phyloP scores from a whole-genome alignment of 2,888 invertebrate species.

The Elegia similella region DNA sequence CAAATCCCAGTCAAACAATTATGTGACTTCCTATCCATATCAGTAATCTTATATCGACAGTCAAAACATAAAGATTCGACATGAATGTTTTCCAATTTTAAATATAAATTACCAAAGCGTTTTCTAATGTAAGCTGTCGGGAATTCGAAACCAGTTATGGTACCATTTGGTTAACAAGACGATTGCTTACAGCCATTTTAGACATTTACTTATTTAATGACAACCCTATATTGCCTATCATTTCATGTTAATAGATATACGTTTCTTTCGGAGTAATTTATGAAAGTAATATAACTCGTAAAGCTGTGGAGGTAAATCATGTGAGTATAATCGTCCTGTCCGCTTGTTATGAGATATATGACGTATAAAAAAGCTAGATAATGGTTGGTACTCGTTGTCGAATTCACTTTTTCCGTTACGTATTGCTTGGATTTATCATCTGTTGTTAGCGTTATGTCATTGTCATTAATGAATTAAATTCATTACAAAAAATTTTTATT shows the following conservation, averaged over 20 bases:
- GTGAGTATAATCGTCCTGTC: constrained; percentile 11
- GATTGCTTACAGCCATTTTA: constrained; percentile 45
- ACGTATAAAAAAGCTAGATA: constrained; percentile 6
- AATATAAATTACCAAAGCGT: constrained; percentile 44
- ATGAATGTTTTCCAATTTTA: constrained; percentile 44
- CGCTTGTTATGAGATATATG: constrained; percentile 16
- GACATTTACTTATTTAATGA: constrained; percentile 47
- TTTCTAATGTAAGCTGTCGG: constrained; percentile 28
- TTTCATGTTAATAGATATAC: constrained; percentile 39
- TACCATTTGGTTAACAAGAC: constrained; percentile 48
- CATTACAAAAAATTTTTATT: not conserved
- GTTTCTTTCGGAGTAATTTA: constrained; percentile 35
- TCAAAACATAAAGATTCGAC: constrained; percentile 40
- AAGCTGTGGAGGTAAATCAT: constrained; percentile 16
- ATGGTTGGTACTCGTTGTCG: not conserved
- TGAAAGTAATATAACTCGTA: constrained; percentile 31
- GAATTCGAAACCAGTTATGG: constrained; percentile 46
- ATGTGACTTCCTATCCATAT: constrained; percentile 41
- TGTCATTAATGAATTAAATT: too few species aligned
- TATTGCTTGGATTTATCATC: not conserved
- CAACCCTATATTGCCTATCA: constrained; percentile 38
- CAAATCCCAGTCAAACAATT: constrained; percentile 48
- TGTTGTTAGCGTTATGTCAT: not conserved
- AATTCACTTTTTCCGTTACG: not conserved
- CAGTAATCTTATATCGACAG: constrained; percentile 46